Evolutionary conservation across 2,113 vertebrate genomes (phyloP).

Genomic region (Trematomus loennbergii): DNA sequence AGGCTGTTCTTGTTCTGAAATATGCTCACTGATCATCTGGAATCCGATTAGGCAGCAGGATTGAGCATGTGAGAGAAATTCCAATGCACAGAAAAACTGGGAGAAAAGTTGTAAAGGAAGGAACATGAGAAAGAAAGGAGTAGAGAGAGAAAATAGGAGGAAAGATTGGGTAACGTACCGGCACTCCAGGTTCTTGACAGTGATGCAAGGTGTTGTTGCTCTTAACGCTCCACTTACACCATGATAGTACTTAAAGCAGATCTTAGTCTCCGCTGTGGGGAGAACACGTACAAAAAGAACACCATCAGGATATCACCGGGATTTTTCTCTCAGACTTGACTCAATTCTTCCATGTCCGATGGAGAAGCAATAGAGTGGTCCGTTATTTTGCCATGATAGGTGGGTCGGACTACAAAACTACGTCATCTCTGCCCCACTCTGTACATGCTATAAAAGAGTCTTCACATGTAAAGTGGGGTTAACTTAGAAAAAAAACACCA

Average conservation of each 20-base stretch:
- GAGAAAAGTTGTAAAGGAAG: background rate
- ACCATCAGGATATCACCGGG: background rate
- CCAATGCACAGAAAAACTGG: background rate
- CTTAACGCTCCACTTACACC: slow-evolving; percentile 95
- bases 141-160: background rate
- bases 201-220: slow-evolving; percentile 97
- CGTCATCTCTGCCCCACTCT: too few species aligned
- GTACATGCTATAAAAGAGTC: background rate
- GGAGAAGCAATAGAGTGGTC: too few species aligned
- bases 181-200: slow-evolving; percentile 94
- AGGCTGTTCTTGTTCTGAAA: background rate
- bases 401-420: too few species aligned
- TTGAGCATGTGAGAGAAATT: background rate
- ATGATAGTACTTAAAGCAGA: slow-evolving; percentile 99
- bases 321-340: background rate
- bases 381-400: too few species aligned
- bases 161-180: slow-evolving; percentile 76
- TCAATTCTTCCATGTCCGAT: too few species aligned
- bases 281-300: slow-evolving; percentile 37
- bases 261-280: slow-evolving; percentile 94
- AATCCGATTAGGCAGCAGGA: background rate
- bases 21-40: slow-evolving; percentile 16
- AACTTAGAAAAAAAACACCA: slow-evolving; percentile 37
- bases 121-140: too few species aligned
- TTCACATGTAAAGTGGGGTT: background rate